phyloP scores from a whole-genome alignment of 1,140 invertebrate genomes.

The Rhopalosiphum padi region DNA sequence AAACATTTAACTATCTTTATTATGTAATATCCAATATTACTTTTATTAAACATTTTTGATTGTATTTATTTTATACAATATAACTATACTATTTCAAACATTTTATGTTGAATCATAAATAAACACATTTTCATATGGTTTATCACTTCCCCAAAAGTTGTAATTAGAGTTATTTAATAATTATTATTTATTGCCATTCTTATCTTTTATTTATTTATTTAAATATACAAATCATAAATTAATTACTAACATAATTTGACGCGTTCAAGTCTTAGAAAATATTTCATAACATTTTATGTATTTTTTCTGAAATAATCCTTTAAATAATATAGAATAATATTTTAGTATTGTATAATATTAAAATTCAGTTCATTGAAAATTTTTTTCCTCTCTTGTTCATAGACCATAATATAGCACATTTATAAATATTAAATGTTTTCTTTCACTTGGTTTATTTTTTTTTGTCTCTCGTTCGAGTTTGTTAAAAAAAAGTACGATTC shows the following conservation, averaged over 20 bases:
- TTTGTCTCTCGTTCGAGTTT: background rate
- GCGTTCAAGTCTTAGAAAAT: background rate
- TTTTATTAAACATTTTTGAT: background rate
- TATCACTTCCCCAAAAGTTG: background rate
- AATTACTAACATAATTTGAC: background rate
- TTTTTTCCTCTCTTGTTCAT: background rate
- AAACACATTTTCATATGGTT: background rate
- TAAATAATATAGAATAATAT: background rate
- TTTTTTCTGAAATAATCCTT: background rate
- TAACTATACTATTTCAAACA: background rate
- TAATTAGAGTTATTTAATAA: background rate
- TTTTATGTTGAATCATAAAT: background rate
- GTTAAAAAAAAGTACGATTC: conserved; percentile 38
- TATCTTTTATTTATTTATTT: background rate
- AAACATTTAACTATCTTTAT: background rate
- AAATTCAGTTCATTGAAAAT: background rate
- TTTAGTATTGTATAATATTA: background rate
- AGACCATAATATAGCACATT: background rate
- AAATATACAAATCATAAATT: background rate
- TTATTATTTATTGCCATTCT: background rate
- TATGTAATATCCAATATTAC: background rate
- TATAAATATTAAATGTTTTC: conserved; percentile 18
- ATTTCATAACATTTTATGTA: background rate
- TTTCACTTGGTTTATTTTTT: background rate
- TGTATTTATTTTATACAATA: background rate